A percentile compares a stretch with the other conserved stretches of the same genome.
These are phyloP conservation scores for Cephus runcator DNA, from an alignment of 2,888 invertebrate genomes.

Conservation along the genomic window DNA sequence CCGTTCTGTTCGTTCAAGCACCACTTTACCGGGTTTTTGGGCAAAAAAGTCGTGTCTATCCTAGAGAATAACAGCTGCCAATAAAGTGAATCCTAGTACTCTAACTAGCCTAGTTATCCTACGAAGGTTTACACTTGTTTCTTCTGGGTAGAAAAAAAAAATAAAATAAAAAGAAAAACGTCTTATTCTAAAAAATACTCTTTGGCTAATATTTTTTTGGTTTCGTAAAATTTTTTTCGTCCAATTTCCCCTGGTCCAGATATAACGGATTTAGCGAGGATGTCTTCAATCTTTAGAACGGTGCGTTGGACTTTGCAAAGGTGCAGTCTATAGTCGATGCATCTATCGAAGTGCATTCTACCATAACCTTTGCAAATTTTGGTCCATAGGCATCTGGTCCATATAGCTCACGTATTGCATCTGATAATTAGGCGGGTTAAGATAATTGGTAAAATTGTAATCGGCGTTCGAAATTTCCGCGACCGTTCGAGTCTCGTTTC, in stretches of 20 bases:
- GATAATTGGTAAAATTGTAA: conserved; percentile 51
- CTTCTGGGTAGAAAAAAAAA: conserved; percentile 10
- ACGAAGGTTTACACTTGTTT: conserved; percentile 13
- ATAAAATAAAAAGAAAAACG: not conserved
- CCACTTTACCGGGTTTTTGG: conserved; percentile 32
- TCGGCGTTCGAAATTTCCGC: conserved; percentile 47
- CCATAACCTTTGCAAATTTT: conserved; percentile 59
- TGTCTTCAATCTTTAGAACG: not conserved
- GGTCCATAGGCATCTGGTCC: conserved; percentile 54
- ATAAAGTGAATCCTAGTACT: conserved; percentile 26
- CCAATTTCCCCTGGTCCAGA: not conserved
- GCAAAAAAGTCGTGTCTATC: conserved; percentile 37
- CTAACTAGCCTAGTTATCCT: conserved; percentile 19
- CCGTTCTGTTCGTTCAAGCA: conserved; percentile 41
- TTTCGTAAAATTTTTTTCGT: not conserved
- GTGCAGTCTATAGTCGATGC: not conserved
- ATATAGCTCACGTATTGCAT: conserved; percentile 59
- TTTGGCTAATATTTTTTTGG: conserved; percentile 14
- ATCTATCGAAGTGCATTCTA: conserved; percentile 24
- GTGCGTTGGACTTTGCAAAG: not conserved
- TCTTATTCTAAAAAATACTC: conserved; percentile 19
- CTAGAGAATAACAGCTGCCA: conserved; percentile 28
- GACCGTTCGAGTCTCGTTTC: conserved; percentile 42
- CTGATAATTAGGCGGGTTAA: conserved; percentile 51
- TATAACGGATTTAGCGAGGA: not conserved